phyloP scores from a whole-genome alignment of 2,113 vertebrate genomes.

The Cavia porcellus region DNA sequence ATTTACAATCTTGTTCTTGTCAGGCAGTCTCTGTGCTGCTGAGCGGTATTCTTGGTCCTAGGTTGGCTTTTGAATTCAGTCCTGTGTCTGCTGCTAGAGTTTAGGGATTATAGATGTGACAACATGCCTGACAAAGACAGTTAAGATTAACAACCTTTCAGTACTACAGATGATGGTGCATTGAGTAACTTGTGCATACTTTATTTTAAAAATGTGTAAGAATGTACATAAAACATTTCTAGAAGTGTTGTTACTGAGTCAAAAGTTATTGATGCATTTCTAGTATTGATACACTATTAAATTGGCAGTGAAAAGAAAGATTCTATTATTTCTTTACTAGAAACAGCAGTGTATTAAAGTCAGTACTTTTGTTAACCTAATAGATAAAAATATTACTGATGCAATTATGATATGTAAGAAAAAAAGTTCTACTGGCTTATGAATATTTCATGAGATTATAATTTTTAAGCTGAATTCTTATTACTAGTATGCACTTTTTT shows the following conservation, averaged over 20 bases:
- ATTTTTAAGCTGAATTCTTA: neutral
- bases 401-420: neutral
- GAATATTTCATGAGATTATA: neutral
- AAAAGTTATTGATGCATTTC: neutral
- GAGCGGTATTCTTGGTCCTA: no score
- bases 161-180: neutral
- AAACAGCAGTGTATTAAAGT: neutral
- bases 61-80: neutral
- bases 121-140: neutral
- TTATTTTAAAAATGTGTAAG: neutral
- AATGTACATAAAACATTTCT: neutral
- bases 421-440: neutral
- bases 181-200: neutral
- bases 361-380: neutral
- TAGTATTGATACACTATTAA: neutral
- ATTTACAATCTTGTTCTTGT: no score
- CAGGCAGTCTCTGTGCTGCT: no score
- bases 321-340: neutral
- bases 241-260: neutral
- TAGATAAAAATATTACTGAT: neutral
- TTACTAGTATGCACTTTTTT: neutral
- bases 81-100: neutral
- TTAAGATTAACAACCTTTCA: neutral
- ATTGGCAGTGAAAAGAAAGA: neutral
- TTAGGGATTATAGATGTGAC: neutral